These are phyloP conservation scores for Nesogale talazaci DNA, from an alignment of 2,113 vertebrate species.

Conservation along the genomic window DNA sequence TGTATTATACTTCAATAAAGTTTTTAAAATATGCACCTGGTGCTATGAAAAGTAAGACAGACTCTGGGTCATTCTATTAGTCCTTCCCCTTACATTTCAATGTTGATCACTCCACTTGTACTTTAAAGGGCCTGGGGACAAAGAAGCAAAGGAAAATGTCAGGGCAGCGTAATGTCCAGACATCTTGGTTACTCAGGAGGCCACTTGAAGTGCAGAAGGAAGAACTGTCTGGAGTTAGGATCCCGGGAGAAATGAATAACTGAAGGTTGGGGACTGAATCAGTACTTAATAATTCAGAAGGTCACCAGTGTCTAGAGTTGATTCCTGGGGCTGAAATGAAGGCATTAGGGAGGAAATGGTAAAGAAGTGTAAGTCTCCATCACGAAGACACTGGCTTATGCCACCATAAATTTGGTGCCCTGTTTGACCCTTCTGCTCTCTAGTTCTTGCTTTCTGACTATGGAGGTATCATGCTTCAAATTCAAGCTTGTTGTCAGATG, in stretches of 20 bases:
- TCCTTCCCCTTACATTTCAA: not conserved
- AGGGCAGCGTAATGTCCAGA: too few relatives aligned
- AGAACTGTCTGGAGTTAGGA: not conserved
- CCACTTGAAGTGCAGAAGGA: not conserved
- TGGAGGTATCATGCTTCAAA: not conserved
- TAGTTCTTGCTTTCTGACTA: too few relatives aligned
- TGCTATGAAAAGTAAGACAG: conserved; percentile 7
- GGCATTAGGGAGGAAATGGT: not conserved
- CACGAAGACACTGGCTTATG: not conserved
- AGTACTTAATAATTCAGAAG: too few relatives aligned
- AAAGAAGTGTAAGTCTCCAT: not conserved
- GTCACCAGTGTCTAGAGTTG: too few relatives aligned
- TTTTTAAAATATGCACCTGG: conserved; percentile 25
- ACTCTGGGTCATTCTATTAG: not conserved
- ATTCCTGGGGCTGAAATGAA: not conserved
- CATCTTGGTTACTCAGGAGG: not conserved
- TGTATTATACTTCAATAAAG: conserved; percentile 25
- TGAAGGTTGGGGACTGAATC: not conserved
- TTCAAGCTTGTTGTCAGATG: not conserved
- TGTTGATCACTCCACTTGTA: not conserved
- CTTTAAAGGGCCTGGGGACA: not conserved
- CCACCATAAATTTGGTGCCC: not conserved
- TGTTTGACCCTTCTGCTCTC: not conserved
- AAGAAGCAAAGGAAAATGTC: not conserved
- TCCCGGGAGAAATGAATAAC: not conserved